A percentile compares a stretch with the other conserved stretches of the same genome.
Conservation (phyloP, 2,113 vertebrate species). For the Gambusia affinis region DNA sequence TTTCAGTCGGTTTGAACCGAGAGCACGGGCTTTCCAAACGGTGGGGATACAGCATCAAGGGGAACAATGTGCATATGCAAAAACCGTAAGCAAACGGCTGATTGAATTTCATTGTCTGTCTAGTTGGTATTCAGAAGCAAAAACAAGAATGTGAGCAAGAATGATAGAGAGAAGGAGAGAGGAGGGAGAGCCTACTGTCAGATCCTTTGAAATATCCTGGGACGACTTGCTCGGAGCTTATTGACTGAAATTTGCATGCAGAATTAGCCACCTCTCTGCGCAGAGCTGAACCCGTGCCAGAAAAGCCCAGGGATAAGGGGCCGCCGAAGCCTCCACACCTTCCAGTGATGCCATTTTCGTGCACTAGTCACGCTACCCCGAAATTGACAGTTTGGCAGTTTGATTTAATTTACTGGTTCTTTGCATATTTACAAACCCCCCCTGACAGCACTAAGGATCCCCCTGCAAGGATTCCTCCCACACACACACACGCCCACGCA, state of each 20-base stretch:
- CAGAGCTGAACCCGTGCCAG: constrained; percentile 96
- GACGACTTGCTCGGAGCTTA: constrained; percentile 99
- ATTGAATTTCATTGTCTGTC: constrained; percentile 97
- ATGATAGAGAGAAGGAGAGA: constrained; percentile 81
- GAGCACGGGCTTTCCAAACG: constrained; percentile 46
- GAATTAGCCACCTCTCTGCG: constrained; percentile 97
- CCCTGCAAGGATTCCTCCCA: constrained; percentile 81
- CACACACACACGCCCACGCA: constrained; percentile 12
- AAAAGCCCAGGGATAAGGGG: constrained; percentile 90
- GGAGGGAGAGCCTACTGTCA: constrained; percentile 87
- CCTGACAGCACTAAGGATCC: constrained; percentile 87
- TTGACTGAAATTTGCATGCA: constrained; percentile 99
- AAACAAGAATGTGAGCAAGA: constrained; percentile 81
- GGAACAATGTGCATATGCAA: constrained; percentile 95
- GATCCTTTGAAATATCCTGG: constrained; percentile 99
- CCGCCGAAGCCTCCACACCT: constrained; percentile 90
- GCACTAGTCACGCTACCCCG: constrained; percentile 89
- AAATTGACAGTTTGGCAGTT: constrained; percentile 99
- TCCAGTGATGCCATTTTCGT: constrained; percentile 97
- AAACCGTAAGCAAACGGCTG: constrained; percentile 94
- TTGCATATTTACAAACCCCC: constrained; percentile 92
- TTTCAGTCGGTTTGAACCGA: constrained; percentile 78
- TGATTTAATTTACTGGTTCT: constrained; percentile 99
- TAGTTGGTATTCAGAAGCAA: constrained; percentile 94
- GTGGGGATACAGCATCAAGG: constrained; percentile 78